Evolutionary conservation across 2,888 invertebrate species (phyloP).

Genomic region (Resseliella maxima): DNA sequence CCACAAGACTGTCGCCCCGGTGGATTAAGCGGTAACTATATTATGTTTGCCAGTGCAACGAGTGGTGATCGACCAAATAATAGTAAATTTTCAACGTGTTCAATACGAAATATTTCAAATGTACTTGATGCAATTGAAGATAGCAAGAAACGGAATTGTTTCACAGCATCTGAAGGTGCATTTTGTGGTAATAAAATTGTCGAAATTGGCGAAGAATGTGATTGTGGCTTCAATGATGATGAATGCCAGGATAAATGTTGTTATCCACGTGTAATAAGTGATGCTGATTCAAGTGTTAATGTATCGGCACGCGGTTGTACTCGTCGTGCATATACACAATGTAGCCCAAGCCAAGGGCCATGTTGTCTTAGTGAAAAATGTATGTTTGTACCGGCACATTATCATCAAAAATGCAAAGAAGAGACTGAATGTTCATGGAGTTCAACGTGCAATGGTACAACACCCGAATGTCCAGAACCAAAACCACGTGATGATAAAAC

Average conservation of each 20-base stretch:
- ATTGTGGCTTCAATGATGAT: slow-evolving; percentile 92
- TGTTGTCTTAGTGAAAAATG: slow-evolving; percentile 89
- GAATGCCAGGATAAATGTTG: slow-evolving; percentile 96
- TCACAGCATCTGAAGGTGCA: slow-evolving; percentile 89
- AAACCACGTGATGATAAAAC: slow-evolving; percentile 86
- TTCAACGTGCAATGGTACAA: slow-evolving; percentile 85
- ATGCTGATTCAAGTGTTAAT: slow-evolving; percentile 76
- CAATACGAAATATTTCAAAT: slow-evolving; percentile 92
- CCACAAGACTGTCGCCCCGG: slow-evolving; percentile 91
- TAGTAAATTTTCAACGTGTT: slow-evolving; percentile 95
- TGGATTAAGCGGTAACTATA: slow-evolving; percentile 93
- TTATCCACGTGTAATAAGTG: slow-evolving; percentile 84
- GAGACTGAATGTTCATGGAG: slow-evolving; percentile 92
- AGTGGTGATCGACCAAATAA: slow-evolving; percentile 98
- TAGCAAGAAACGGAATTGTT: slow-evolving; percentile 92
- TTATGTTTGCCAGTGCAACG: slow-evolving; percentile 99
- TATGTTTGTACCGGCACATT: slow-evolving; percentile 76
- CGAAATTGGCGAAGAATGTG: slow-evolving; percentile 97
- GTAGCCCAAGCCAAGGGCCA: slow-evolving; percentile 96
- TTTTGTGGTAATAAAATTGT: slow-evolving; percentile 99
- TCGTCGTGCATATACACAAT: slow-evolving; percentile 78
- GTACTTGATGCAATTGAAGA: slow-evolving; percentile 93
- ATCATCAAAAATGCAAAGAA: slow-evolving; percentile 80
- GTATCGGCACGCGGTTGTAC: slow-evolving; percentile 82
- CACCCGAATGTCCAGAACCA: slow-evolving; percentile 89